Evolutionary conservation across 2,113 vertebrate genomes (phyloP), one percentile per base, ranked within the genome.

Genomic region (Cyphomyrus discorhynchus): DNA sequence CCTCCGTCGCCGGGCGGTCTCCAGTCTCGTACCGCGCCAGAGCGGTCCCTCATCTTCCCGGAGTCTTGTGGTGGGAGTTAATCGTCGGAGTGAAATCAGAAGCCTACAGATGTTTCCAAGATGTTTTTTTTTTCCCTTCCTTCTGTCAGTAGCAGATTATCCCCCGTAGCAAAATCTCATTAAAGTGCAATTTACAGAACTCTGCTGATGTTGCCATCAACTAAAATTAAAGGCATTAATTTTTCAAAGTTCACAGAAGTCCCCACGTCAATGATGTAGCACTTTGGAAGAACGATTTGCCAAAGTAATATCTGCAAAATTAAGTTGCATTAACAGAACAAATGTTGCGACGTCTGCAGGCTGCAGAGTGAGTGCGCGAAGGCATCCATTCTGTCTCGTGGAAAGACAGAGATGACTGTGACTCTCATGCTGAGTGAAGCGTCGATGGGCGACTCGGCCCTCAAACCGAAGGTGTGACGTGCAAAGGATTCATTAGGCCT

Each of bases 131-230:
- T 31, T 4, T 1, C 0, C 10, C 62, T 70, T 70, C 31, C 74
- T 80, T 97, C 97, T 99, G 98, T 98, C 98, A 98, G 97, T 98
- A 98, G 97, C 98, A 98, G 98, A 99, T 99, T 99, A 99, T 99
- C 98, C 98, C 98, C 98, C 98, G 98, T 99, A 99, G 98, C 98
- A 99, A 99, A 99, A 99, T 98, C 98, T 99, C 98, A 99, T 99
- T 99, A 99, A 99, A 99, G 96, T 97, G 97, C 98, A 98, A 99
- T 99, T 99, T 99, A 98, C 97, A 97, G 97, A 98, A 97, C 98
- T 97, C 96, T 96, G 96, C 97, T 99, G 98, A 98, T 99, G 98
- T 98, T 99, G 97, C 98, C 98, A 99, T 99, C 98, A 99, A 99
- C 97, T 97, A 98, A 99, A 99, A 99, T 99, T 99, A 99, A 99